Evolutionary conservation across 2,888 invertebrate genomes (phyloP).

Genomic region (Hetaerina titia): DNA sequence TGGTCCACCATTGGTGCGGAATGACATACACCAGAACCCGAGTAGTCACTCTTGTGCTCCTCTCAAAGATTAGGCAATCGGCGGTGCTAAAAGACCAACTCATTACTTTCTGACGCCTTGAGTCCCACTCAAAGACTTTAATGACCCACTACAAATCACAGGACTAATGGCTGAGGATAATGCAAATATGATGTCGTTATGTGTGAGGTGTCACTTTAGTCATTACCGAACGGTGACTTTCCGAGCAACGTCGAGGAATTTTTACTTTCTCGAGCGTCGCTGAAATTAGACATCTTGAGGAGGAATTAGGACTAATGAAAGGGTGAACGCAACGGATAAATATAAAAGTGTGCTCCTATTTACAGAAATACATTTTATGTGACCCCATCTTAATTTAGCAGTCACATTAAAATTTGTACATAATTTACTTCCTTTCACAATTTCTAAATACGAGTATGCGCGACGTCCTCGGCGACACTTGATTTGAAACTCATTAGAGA

Average conservation of each 20-base stretch:
- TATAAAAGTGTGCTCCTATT: background rate
- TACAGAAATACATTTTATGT: background rate
- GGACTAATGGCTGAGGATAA: background rate
- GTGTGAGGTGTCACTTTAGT: background rate
- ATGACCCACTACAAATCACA: constrained; percentile 12
- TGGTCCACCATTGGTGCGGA: background rate
- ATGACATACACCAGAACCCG: background rate
- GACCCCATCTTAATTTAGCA: background rate
- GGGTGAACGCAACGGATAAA: background rate
- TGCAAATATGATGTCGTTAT: constrained; percentile 24
- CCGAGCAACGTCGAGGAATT: background rate
- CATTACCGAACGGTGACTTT: background rate
- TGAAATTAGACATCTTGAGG: background rate
- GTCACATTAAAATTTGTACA: background rate
- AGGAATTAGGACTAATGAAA: constrained; percentile 10
- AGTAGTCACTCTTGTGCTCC: background rate
- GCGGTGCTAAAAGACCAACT: background rate
- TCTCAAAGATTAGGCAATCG: background rate
- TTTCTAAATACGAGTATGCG: too few species aligned
- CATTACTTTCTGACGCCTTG: background rate
- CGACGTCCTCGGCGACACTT: too few species aligned
- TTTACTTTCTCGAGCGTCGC: background rate
- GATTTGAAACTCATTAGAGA: too few species aligned
- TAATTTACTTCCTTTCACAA: too few species aligned
- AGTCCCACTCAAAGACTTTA: background rate